Conservation (phyloP, 1,140 invertebrate species). For the Branchinecta lynchi region DNA sequence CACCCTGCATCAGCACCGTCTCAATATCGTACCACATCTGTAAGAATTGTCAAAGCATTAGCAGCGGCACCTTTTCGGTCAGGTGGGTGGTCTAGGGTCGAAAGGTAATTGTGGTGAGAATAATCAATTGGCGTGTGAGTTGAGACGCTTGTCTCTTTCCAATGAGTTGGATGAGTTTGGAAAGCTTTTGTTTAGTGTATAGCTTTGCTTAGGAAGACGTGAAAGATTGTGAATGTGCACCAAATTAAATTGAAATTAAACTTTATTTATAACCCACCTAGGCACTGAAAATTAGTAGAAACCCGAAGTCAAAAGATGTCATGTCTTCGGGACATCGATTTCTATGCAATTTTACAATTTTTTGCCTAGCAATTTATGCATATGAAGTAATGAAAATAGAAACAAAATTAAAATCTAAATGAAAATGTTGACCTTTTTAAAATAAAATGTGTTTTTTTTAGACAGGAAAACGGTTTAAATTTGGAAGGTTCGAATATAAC, state of each 20-base stretch:
- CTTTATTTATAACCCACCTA: too few species aligned
- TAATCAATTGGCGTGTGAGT: background rate
- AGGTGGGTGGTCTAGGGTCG: background rate
- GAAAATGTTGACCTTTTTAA: too few species aligned
- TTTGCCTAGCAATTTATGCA: too few species aligned
- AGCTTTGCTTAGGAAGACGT: background rate
- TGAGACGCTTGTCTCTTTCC: background rate
- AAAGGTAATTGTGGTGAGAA: background rate
- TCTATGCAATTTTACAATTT: too few species aligned
- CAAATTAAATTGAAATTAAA: background rate
- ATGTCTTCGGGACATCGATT: too few species aligned
- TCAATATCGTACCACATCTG: conserved; percentile 40
- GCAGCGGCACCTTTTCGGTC: background rate
- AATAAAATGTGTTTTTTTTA: too few species aligned
- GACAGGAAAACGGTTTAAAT: too few species aligned
- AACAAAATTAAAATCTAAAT: too few species aligned
- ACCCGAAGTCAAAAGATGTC: too few species aligned
- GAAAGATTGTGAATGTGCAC: background rate
- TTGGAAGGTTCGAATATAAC: too few species aligned
- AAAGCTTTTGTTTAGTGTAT: background rate
- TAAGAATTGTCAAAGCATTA: conserved; percentile 19
- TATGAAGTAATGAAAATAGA: too few species aligned
- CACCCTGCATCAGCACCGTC: conserved; percentile 30
- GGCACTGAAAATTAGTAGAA: too few species aligned
- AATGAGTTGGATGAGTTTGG: background rate